Evolutionary conservation across 2,888 invertebrate species (phyloP).

Genomic region (Dioctria rufipes): DNA sequence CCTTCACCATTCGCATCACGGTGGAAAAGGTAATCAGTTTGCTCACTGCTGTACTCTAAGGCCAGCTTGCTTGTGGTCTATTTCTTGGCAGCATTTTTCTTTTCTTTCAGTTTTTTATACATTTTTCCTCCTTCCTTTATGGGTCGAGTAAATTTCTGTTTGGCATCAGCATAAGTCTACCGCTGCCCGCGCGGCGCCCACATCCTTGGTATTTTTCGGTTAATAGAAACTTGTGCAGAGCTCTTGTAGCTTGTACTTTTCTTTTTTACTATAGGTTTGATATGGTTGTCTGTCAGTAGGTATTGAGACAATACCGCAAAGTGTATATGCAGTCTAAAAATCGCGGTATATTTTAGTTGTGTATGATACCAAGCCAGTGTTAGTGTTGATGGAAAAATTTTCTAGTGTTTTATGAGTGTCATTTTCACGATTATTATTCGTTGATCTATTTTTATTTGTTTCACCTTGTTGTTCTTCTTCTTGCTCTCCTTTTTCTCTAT

Average conservation of each 20-base stretch:
- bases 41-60: not conserved
- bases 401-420: slow-evolving; percentile 43
- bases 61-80: slow-evolving; percentile 8
- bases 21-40: no score
- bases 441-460: slow-evolving; percentile 46
- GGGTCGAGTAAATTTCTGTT: slow-evolving; percentile 44
- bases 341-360: not conserved
- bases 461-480: not conserved
- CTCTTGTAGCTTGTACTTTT: no score
- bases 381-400: slow-evolving; percentile 21
- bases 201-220: slow-evolving; percentile 39
- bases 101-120: slow-evolving; percentile 15
- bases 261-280: not conserved
- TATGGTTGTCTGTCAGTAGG: slow-evolving; percentile 11
- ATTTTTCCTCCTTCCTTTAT: slow-evolving; percentile 39
- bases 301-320: not conserved
- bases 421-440: slow-evolving; percentile 36
- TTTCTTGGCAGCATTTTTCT: slow-evolving; percentile 33
- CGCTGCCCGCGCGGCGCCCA: slow-evolving; percentile 1
- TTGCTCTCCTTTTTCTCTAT: not conserved
- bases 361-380: not conserved
- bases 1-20: not conserved
- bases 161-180: not conserved
- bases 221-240: slow-evolving; percentile 52
- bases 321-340: slow-evolving; percentile 18